Conservation (phyloP, 2,888 invertebrate genomes). For the Gibbula magus region DNA sequence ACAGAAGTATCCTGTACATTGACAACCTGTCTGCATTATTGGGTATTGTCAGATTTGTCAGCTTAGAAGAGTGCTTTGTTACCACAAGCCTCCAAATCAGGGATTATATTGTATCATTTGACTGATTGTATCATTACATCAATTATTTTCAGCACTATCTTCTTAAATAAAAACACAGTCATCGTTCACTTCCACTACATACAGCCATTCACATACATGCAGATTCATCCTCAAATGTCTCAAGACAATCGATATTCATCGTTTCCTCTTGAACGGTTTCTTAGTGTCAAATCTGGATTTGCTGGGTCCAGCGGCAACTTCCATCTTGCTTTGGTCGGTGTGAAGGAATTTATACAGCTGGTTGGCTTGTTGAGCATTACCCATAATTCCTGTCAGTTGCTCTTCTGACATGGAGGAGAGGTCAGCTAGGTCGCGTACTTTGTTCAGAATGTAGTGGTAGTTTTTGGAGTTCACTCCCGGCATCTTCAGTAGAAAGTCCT, state of each 20-base stretch:
- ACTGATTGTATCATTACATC: no score
- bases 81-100: no score
- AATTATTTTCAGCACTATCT: no score
- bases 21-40: no score
- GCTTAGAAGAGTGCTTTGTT: no score
- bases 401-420: constrained; percentile 78
- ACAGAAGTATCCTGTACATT: no score
- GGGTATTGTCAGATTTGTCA: no score
- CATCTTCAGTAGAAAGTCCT: constrained; percentile 87
- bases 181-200: no score
- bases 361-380: constrained; percentile 77
- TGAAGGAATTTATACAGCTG: constrained; percentile 74
- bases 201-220: no score
- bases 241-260: background rate
- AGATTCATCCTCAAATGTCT: no score
- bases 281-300: background rate
- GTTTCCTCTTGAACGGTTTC: background rate
- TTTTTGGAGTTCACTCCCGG: constrained; percentile 94
- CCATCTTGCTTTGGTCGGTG: constrained; percentile 37
- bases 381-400: constrained; percentile 83
- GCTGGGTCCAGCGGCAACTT: background rate
- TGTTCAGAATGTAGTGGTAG: constrained; percentile 84
- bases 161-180: no score
- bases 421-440: constrained; percentile 82
- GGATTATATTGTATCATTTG: no score